Evolutionary conservation across 2,888 invertebrate genomes (phyloP), one percentile per base, ranked within the genome.

Genomic region (Oxytorus armatus): DNA sequence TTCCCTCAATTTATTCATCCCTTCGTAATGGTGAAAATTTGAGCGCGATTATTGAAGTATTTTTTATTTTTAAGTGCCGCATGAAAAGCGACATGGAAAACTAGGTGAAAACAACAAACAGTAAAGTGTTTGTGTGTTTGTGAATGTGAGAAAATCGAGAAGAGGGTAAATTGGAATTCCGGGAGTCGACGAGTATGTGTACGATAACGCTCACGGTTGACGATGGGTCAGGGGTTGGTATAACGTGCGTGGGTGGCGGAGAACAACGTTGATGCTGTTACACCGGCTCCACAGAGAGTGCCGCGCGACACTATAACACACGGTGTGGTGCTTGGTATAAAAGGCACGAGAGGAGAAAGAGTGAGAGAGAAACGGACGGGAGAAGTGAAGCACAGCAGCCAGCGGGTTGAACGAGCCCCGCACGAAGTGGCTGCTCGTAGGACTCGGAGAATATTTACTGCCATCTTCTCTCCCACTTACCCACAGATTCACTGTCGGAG

Each of bases 401-500:
- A 5, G 36, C 23, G 57, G 57, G 39, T 69, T 51, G 57, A 79
- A 39, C 57, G 59, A n/a, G n/a, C n/a, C n/a, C 72, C 72, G 68
- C 72, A 75, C 78, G 69, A 74, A 82, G 78, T 81, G n/a, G n/a
- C n/a, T n/a, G 82, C 61, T 80, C 68, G 83, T 85, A 82, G 85
- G 83, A 86, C 84, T 83, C 75, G 72, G 84, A 88, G 91, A 92
- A 91, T 91, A 91, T 91, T 91, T 92, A 92, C 91, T 89, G 90
- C 90, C 90, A 91, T 91, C 90, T 90, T 91, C 90, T 91, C 90
- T 89, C 88, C 89, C 91, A 90, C 89, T 91, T 90, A 89, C 89
- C 90, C 90, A 88, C 90, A 90, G 91, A 92, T 92, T 92, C 92
- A 91, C 91, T 89, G 89, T 88, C 86, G 89, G 89, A 90, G 88